Evolutionary conservation across 2,888 invertebrate genomes (phyloP), one percentile per base, ranked within the genome.

Genomic region (Alsophila aescularia): DNA sequence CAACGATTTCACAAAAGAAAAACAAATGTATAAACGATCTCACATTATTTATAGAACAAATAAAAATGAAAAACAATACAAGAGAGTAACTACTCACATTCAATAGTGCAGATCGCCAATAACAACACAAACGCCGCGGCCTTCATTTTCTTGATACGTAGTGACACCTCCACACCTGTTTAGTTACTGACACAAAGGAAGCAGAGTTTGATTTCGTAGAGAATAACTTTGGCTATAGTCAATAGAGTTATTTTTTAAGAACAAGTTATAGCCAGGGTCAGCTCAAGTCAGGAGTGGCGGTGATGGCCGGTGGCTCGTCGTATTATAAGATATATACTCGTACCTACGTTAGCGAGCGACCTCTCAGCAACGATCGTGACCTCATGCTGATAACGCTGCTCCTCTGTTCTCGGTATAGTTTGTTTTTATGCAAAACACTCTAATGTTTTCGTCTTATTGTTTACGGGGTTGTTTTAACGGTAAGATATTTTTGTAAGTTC

Each of bases 81-180:
- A 18, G n/a, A 18, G 2, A 50, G 36, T 18, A 9, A 67, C 57
- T 77, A 88, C 88, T 89, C 61, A 88, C 90, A 83, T 76, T 90
- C 77, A 55, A 75, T 75, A 53, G 74, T 79, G 69, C 75, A 82
- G 62, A 86, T 71, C 53, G 72, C 71, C 52, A 85, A 75, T 57
- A 89, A 67, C 61, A 89, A 71, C 66, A 85, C 64, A 64, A 83
- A 64, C 21, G 69, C 58, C 14, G 56, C 67, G 44, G 71, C 61
- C 81, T 84, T 89, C 90, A 90, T 87, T 62, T 53, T 81, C 66
- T 44, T 41, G 21, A 37, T 44, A 34, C 34, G 43, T 54, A 51
- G 57, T 60, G 58, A 24, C 58, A 44, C n/a, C 54, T 40, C 41
- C 37, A 16, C 58, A 42, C 55, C 43, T 53, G 35, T 39, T n/a